These are phyloP conservation scores for Tonatia bakeri DNA, from an alignment of 2,113 vertebrate genomes.

Conservation along the genomic window DNA sequence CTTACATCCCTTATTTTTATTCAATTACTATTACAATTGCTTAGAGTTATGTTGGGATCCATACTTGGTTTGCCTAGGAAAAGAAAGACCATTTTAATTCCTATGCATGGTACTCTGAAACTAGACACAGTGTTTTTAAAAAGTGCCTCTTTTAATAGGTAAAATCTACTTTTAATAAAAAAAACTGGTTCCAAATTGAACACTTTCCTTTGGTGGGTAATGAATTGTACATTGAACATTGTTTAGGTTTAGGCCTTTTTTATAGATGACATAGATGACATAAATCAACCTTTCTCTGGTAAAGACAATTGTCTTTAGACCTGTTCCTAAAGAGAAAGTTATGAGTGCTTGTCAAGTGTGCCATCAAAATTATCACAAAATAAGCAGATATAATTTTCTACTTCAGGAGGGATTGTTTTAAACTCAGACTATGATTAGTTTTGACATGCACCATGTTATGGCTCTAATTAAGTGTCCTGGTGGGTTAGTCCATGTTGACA, in stretches of 20 bases:
- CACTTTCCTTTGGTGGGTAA: neutral
- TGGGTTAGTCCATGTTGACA: slow-evolving; percentile 22
- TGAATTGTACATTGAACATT: neutral
- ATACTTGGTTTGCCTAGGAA: neutral
- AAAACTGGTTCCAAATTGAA: neutral
- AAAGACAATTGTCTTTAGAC: neutral
- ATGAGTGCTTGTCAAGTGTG: neutral
- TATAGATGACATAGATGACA: neutral
- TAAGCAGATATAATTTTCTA: neutral
- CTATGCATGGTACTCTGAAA: neutral
- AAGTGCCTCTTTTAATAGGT: neutral
- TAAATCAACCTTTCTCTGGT: too few relatives aligned
- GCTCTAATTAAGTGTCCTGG: slow-evolving; percentile 67
- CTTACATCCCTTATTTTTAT: neutral
- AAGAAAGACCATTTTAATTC: neutral
- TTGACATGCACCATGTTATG: slow-evolving; percentile 66
- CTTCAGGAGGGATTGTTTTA: slow-evolving; percentile 52
- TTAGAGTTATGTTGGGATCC: neutral
- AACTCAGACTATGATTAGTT: slow-evolving; percentile 57
- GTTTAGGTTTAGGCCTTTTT: neutral
- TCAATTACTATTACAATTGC: neutral
- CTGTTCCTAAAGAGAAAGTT: neutral
- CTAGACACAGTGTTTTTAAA: neutral
- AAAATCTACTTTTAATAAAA: neutral
- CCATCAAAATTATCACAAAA: slow-evolving; percentile 38